phyloP scores from a whole-genome alignment of 2,888 invertebrate species.

The Ametastegia equiseti region DNA sequence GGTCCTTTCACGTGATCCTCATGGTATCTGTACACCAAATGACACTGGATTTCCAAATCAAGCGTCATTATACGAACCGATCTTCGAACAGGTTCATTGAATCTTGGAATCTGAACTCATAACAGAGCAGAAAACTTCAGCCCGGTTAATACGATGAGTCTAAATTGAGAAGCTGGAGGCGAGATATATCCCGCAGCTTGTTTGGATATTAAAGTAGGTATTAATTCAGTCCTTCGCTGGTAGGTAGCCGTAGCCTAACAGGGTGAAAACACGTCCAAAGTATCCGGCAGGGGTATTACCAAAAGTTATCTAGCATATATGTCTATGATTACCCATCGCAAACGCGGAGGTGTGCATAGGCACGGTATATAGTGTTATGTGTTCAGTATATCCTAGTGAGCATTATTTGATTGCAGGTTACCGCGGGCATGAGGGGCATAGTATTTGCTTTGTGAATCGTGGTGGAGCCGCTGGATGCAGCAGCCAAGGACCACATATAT shows the following conservation, averaged over 20 bases:
- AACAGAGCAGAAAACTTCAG: no score
- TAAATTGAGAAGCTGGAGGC: neutral
- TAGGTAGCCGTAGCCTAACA: neutral
- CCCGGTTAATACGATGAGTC: neutral
- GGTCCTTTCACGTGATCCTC: no score
- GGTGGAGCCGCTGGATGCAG: neutral
- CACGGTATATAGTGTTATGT: neutral
- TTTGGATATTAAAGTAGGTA: neutral
- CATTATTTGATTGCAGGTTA: constrained; percentile 71
- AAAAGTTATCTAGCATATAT: neutral
- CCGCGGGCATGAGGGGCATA: constrained; percentile 59
- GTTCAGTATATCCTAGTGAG: neutral
- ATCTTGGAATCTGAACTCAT: no score
- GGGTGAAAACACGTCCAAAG: constrained; percentile 4
- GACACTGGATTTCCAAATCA: no score
- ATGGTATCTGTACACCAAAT: no score
- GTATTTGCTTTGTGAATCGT: constrained; percentile 74
- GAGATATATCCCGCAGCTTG: constrained; percentile 21
- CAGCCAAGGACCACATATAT: neutral
- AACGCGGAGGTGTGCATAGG: neutral
- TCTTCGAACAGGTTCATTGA: no score
- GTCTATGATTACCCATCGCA: constrained; percentile 7
- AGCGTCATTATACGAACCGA: no score
- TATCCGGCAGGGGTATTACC: neutral
- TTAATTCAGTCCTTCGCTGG: constrained; percentile 12